These are phyloP conservation scores for Lepidotrigona ventralis DNA, from an alignment of 1,140 invertebrate genomes.

Conservation along the genomic window DNA sequence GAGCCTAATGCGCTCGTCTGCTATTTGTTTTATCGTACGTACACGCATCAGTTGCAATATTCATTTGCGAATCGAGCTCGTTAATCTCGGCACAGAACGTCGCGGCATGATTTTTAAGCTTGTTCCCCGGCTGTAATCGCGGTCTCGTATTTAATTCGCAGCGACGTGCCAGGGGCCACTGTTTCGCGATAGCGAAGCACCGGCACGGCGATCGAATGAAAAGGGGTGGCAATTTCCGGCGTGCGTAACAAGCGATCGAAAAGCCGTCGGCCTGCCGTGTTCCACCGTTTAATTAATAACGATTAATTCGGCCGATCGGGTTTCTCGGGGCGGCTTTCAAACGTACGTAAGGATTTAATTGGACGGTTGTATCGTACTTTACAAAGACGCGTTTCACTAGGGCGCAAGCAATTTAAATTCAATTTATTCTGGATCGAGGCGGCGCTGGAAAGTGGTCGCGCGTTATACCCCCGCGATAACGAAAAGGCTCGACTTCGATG, in stretches of 20 bases:
- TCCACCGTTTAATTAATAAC: conserved; percentile 10
- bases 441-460: too few species aligned
- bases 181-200: neutral
- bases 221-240: neutral
- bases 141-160: neutral
- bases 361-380: neutral
- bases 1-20: neutral
- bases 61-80: neutral
- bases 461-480: neutral
- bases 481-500: conserved; percentile 17
- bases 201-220: neutral
- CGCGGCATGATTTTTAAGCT: neutral
- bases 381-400: neutral
- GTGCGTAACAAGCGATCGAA: neutral
- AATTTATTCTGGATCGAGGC: neutral
- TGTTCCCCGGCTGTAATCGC: neutral
- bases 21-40: neutral
- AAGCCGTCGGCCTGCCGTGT: too few species aligned
- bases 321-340: conserved; percentile 2
- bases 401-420: conserved; percentile 19
- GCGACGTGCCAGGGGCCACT: neutral
- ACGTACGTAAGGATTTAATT: conserved; percentile 22
- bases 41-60: neutral
- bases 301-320: conserved; percentile 28
- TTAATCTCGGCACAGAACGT: neutral